phyloP scores from a whole-genome alignment of 1,140 invertebrate genomes.

The Drosophila littoralis region DNA sequence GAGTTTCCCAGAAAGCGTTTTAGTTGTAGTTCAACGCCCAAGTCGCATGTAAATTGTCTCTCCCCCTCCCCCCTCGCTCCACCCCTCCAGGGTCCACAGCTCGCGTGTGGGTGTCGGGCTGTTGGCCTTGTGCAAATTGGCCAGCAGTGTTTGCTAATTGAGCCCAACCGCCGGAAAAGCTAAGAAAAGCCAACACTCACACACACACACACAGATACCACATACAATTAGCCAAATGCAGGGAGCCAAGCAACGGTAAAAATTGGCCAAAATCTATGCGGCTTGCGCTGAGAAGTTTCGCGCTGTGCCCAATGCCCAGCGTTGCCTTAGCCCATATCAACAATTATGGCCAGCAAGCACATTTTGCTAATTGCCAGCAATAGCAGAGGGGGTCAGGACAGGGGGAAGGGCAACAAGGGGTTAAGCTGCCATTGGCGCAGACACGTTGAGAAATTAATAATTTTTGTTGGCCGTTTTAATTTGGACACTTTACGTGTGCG shows the following conservation, averaged over 20 bases:
- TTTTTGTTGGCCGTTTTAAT: conserved; percentile 66
- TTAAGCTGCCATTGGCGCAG: conserved; percentile 14
- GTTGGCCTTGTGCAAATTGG: conserved; percentile 71
- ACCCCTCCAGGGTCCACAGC: neutral
- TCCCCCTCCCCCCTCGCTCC: neutral
- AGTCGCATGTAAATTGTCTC: conserved; percentile 22
- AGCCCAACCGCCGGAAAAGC: conserved; percentile 45
- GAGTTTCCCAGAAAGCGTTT: conserved; percentile 3
- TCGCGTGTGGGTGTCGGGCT: conserved; percentile 32
- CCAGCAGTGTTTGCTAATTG: conserved; percentile 66
- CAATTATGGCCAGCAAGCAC: conserved; percentile 68
- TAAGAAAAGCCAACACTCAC: conserved; percentile 41
- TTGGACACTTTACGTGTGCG: conserved; percentile 67
- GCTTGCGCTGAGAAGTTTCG: neutral
- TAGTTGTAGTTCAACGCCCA: neutral
- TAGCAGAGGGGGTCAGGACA: conserved; percentile 4
- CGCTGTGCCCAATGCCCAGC: neutral
- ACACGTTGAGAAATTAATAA: conserved; percentile 74
- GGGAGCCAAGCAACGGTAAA: conserved; percentile 21
- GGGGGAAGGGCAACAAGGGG: conserved; percentile 12
- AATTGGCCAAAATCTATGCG: conserved; percentile 33
- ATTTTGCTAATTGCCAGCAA: conserved; percentile 71
- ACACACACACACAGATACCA: conserved; percentile 24
- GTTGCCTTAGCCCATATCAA: conserved; percentile 31
- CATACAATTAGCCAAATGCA: conserved; percentile 70